Conservation (phyloP, 2,797 vertebrate species). For the Mionectes olivaceus region DNA sequence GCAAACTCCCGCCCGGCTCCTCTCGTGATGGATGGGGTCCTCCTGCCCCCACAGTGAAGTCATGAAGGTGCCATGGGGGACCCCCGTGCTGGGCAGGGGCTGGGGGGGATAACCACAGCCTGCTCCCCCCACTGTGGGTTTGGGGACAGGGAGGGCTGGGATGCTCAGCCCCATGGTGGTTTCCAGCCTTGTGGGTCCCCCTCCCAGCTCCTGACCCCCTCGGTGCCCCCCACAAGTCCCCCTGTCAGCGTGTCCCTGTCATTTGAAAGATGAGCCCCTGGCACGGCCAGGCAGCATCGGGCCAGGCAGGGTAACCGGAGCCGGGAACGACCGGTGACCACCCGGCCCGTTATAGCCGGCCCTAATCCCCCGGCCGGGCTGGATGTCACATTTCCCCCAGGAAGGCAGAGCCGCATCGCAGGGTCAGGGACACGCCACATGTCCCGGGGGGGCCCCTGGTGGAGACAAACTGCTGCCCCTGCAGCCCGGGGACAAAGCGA, state of each 20-base stretch:
- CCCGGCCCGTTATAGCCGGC: neutral
- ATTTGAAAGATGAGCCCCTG: slow-evolving; percentile 3
- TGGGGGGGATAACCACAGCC: fast-evolving
- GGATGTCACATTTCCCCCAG: neutral
- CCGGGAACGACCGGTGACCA: neutral
- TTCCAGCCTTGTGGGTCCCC: fast-evolving
- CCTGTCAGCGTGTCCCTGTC: neutral
- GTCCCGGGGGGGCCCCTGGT: neutral
- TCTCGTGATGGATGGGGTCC: neutral
- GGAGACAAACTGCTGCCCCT: neutral
- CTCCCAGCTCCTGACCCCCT: neutral
- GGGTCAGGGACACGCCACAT: fast-evolving
- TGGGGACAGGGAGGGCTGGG: fast-evolving
- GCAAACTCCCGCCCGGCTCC: neutral
- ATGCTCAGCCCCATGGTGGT: neutral
- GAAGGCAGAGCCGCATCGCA: fast-evolving
- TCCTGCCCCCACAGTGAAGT: fast-evolving
- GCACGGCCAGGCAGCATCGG: fast-evolving
- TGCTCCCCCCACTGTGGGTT: fast-evolving
- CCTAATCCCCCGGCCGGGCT: neutral
- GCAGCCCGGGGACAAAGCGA: fast-evolving
- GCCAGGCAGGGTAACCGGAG: neutral
- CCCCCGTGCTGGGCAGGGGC: too few species aligned
- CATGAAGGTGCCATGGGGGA: fast-evolving
- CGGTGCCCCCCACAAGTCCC: neutral